phyloP scores from a whole-genome alignment of 1,140 invertebrate species.

The silkworm (Bombyx mori) region ASM3026992v2 NC_085109.1:93501-94000 shows the following conservation, averaged over 20 bases:
- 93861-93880: constrained; percentile 87
- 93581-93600: constrained; percentile 76
- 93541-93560: constrained; percentile 19
- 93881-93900: constrained; percentile 88
- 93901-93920: constrained; percentile 76
- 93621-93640: constrained; percentile 88
- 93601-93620: constrained; percentile 82
- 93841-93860: constrained; percentile 89
- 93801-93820: constrained; percentile 83
- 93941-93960: constrained; percentile 95
- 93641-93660: constrained; percentile 93
- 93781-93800: constrained; percentile 94
- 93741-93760: constrained; percentile 92
- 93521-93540: constrained; percentile 41
- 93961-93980: constrained; percentile 94
- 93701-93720: constrained; percentile 79
- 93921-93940: constrained; percentile 93
- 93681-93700: constrained; percentile 92
- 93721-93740: constrained; percentile 84
- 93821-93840: constrained; percentile 82
- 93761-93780: constrained; percentile 92
- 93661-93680: constrained; percentile 90
- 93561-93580: constrained; percentile 28
- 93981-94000: constrained; percentile 92
- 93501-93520: constrained; percentile 30